Base-by-base conservation (phyloP, 2,888 invertebrate species). In the Acanthococcus lagerstroemiae region DNA sequence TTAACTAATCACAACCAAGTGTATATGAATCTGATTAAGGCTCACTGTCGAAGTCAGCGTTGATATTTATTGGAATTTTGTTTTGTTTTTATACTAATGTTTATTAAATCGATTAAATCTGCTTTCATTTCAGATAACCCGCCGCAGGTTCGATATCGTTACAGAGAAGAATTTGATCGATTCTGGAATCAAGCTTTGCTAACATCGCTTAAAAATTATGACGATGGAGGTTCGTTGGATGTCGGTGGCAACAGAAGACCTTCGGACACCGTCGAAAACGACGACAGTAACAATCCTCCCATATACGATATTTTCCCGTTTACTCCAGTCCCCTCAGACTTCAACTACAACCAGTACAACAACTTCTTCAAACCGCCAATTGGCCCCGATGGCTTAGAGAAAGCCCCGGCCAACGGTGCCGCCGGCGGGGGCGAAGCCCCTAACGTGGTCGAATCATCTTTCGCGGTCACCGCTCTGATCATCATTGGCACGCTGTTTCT, bases 141-240 rank as follows among this genome's bases (percentile, higher is more conserved):
- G 3, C 88, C 90, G 0, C 81, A 80, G 46, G 80, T 86, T 46
- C 84, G 84, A 67, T 82, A 83, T 68, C 84, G 86, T 71, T 95
- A 93, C 76, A 82, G 92, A 46, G 80, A 84, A 5, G 83, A 84
- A 69, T 86, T 87, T 73, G 85, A 90, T 73, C 83, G 83, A 54
- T 90, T 88, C 73, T 95, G 95, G 95, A 85, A 88, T 70, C 84
- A 90, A 65, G 82, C 84, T 46, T 80, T 95, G 55, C 92, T 92
- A 26, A 27, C 25, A n/a, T 27, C 54, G 37, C 37, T 61, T 9
- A 61, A 21, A 27, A 25, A 61, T 12, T 19, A 24, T 9, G 26
- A 58, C 17, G 52, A 50, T 15, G 48, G 52, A 52, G 24, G 22
- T 22, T 12, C 22, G 21, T 12, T 9, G 22, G 52, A 22, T 6